Evolutionary conservation across 2,113 vertebrate species (phyloP).

Genomic region (Harpagus bidentatus): DNA sequence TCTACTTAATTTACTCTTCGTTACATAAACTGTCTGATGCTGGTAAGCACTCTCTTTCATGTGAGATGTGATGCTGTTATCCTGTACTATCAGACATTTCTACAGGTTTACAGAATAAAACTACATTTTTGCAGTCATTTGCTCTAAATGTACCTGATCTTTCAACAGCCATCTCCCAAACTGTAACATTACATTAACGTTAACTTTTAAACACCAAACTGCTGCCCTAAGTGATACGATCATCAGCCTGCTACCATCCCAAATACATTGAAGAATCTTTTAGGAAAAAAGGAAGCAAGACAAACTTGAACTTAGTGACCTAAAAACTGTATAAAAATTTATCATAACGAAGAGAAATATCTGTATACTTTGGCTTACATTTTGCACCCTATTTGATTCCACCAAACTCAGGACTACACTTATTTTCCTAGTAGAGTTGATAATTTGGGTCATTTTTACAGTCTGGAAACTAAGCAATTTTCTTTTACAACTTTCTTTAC

Average conservation of each 20-base stretch:
- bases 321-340: not conserved
- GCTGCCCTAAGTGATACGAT: not conserved
- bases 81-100: not conserved
- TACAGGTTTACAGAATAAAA: not conserved
- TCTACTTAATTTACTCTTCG: rapidly evolving
- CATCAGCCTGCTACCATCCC: not conserved
- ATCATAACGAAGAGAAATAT: not conserved
- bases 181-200: not conserved
- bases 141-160: not conserved
- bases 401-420: not conserved
- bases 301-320: not conserved
- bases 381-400: not conserved
- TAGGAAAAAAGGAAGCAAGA: not conserved
- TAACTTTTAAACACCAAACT: not conserved
- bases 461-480: not conserved
- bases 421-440: not conserved
- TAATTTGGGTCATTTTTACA: not conserved
- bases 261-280: not conserved
- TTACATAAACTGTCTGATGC: not conserved
- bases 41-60: not conserved
- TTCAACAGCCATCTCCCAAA: not conserved
- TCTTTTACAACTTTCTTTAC: not conserved
- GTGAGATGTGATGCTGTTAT: not conserved
- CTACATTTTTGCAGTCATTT: not conserved
- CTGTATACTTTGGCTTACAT: not conserved